Conservation (phyloP, 2,113 vertebrate genomes). For the Poeciliopsis occidentalis region DNA sequence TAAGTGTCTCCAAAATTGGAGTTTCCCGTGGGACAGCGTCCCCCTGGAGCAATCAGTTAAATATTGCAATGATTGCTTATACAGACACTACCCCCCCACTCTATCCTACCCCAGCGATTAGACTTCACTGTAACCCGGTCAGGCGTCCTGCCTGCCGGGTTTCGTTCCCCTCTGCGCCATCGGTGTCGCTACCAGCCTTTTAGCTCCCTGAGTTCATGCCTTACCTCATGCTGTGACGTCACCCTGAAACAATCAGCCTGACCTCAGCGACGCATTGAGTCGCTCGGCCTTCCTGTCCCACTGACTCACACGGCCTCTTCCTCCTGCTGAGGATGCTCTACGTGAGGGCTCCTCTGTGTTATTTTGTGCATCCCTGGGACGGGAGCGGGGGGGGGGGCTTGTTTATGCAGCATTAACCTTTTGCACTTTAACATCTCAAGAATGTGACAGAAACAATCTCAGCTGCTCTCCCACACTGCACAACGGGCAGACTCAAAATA, state of each 20-base stretch:
- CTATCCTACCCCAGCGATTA: background rate
- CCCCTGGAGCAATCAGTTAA: slow-evolving; percentile 35
- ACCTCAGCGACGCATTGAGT: background rate
- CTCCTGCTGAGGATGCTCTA: slow-evolving; percentile 14
- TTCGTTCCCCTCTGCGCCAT: background rate
- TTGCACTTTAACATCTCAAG: slow-evolving; percentile 79
- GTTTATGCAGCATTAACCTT: slow-evolving; percentile 71
- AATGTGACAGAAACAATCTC: slow-evolving; percentile 75
- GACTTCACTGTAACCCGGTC: slow-evolving; percentile 12
- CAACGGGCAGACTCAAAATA: slow-evolving; percentile 69
- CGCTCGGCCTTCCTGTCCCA: slow-evolving; percentile 12
- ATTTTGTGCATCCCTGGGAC: slow-evolving; percentile 30
- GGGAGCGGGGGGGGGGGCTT: slow-evolving; percentile 6
- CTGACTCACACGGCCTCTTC: slow-evolving; percentile 10
- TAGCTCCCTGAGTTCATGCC: background rate
- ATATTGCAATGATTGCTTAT: slow-evolving; percentile 63
- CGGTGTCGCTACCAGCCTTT: background rate
- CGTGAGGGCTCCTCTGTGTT: slow-evolving; percentile 19
- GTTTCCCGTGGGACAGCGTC: slow-evolving; percentile 32
- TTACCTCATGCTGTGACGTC: background rate
- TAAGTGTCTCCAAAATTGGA: slow-evolving; percentile 47
- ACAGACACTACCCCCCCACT: slow-evolving; percentile 38
- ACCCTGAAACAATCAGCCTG: background rate
- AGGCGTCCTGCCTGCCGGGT: background rate
- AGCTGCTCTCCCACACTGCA: slow-evolving; percentile 82